Evolutionary conservation across 2,113 vertebrate genomes (phyloP).

Genomic region (Heterotis niloticus): DNA sequence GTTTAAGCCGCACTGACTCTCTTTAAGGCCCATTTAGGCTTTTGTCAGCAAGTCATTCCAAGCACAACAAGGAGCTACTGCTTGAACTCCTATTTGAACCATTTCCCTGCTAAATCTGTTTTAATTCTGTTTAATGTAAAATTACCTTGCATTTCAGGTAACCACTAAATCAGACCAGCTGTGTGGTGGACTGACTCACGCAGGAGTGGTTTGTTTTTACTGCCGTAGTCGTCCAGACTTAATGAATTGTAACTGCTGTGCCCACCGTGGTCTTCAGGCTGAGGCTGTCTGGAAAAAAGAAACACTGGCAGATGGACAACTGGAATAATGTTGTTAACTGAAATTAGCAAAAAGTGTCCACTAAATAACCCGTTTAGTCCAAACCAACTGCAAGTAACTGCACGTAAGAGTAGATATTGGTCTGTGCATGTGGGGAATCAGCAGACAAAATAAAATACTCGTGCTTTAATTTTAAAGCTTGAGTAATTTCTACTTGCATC

Average conservation of each 20-base stretch:
- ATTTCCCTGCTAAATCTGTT: slow-evolving; percentile 13
- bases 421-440: neutral
- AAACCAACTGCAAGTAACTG: slow-evolving; percentile 2
- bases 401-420: neutral
- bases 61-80: slow-evolving; percentile 5
- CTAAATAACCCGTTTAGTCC: neutral
- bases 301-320: neutral
- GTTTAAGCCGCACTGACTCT: neutral
- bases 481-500: neutral
- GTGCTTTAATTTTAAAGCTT: neutral
- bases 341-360: neutral
- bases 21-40: neutral
- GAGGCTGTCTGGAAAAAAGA: neutral
- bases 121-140: slow-evolving; percentile 29
- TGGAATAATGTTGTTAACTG: neutral
- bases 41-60: slow-evolving; percentile 19
- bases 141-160: slow-evolving; percentile 27
- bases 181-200: neutral
- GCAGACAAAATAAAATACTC: neutral
- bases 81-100: neutral
- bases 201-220: neutral
- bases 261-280: neutral
- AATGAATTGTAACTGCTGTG: neutral
- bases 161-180: slow-evolving; percentile 31
- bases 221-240: neutral